Conservation (phyloP, 2,113 vertebrate genomes). For the Pandion haliaetus region DNA sequence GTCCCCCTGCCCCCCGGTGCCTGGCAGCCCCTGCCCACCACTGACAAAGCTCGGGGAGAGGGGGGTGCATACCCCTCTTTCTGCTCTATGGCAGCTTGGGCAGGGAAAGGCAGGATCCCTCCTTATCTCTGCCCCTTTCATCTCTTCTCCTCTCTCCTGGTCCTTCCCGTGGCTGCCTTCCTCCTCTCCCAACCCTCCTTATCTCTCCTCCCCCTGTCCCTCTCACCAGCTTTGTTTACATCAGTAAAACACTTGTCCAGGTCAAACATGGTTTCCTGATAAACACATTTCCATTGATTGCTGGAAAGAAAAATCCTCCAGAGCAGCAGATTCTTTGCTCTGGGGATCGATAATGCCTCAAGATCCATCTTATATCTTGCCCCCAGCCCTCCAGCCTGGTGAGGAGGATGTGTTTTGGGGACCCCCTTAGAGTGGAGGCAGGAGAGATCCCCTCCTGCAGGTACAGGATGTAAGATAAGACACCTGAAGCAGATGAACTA, state of each 20-base stretch:
- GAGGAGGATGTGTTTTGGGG: background rate
- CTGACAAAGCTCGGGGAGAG: rapidly evolving
- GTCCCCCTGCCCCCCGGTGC: background rate
- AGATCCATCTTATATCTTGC: background rate
- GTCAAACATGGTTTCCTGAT: slow-evolving; percentile 13
- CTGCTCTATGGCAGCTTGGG: background rate
- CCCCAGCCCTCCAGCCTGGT: background rate
- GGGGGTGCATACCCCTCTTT: rapidly evolving
- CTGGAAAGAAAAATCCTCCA: slow-evolving; percentile 19
- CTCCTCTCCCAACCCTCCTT: background rate
- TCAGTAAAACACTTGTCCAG: slow-evolving; percentile 5
- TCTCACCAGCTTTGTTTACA: background rate
- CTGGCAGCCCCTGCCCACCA: background rate
- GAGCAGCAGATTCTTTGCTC: background rate
- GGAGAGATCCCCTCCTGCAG: background rate
- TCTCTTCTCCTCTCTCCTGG: background rate
- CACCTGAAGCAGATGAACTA: background rate
- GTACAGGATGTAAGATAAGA: background rate
- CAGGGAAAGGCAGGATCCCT: background rate
- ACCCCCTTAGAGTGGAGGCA: background rate
- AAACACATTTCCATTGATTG: slow-evolving; percentile 63
- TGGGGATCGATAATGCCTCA: background rate
- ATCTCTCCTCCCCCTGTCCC: background rate
- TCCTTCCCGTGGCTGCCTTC: background rate
- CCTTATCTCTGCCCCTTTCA: background rate